A percentile compares a stretch with the other conserved stretches of the same genome.
Evolutionary conservation across 2,797 vertebrate genomes (phyloP).

Genomic region (Eutrigla gurnardus): DNA sequence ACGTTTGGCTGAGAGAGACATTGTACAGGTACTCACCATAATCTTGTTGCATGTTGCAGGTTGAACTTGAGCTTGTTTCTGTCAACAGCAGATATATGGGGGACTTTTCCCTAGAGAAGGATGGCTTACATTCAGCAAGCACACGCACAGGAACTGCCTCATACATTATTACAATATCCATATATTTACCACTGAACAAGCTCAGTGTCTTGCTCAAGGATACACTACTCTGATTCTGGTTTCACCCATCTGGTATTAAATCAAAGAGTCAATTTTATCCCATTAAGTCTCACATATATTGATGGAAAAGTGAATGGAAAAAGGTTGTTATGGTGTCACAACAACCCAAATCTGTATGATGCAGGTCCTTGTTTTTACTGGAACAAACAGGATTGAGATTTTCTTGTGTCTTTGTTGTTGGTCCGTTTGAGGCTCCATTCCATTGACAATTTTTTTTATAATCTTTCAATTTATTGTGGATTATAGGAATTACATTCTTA

Average conservation of each 20-base stretch:
- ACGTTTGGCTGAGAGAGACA: slow-evolving; percentile 94
- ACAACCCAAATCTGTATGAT: too few species aligned
- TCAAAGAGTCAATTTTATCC: background rate
- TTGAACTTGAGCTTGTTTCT: slow-evolving; percentile 33
- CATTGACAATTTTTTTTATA: too few species aligned
- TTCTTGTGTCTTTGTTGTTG: too few species aligned
- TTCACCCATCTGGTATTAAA: background rate
- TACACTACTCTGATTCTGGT: background rate
- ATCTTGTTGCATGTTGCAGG: slow-evolving; percentile 47
- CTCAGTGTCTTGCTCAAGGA: slow-evolving; percentile 1
- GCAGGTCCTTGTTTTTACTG: too few species aligned
- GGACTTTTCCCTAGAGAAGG: slow-evolving; percentile 1
- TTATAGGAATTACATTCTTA: too few species aligned
- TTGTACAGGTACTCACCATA: slow-evolving; percentile 91
- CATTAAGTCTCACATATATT: too few species aligned
- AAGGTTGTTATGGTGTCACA: too few species aligned
- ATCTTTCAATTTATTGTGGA: too few species aligned
- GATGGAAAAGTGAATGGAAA: too few species aligned
- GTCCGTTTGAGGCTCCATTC: too few species aligned
- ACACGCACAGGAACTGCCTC: slow-evolving; percentile 4
- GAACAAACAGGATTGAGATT: too few species aligned
- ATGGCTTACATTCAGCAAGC: slow-evolving; percentile 25
- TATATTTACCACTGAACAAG: background rate
- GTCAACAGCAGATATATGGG: slow-evolving; percentile 33
- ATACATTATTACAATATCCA: background rate